These are phyloP conservation scores for Pangasius sanitwongsei DNA, from an alignment of 2,797 vertebrate species.

Conservation along the genomic window DNA sequence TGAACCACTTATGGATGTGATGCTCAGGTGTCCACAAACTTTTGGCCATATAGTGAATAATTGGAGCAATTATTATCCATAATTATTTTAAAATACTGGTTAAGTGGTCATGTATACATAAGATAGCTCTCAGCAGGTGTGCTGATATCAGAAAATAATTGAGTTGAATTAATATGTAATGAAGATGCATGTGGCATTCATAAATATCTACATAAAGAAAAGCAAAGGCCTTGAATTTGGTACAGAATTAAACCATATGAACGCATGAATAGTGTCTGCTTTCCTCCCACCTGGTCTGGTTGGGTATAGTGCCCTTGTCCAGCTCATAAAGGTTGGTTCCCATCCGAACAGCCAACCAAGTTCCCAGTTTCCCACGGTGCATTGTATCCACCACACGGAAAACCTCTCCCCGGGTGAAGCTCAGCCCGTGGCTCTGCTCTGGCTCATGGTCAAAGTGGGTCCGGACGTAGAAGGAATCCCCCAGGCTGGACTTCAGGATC, in stretches of 20 bases:
- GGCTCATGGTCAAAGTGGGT: constrained; percentile 92
- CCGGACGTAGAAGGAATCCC: constrained; percentile 94
- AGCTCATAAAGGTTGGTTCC: constrained; percentile 87
- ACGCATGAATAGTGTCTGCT: neutral
- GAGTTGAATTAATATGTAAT: neutral
- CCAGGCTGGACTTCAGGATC: constrained; percentile 85
- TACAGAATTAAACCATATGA: neutral
- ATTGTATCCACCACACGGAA: constrained; percentile 95
- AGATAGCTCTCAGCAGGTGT: neutral
- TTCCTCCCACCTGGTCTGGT: constrained; percentile 79
- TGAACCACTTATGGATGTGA: neutral
- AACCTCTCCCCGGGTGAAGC: constrained; percentile 89
- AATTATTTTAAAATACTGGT: neutral
- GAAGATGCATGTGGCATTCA: neutral
- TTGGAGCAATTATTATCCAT: neutral
- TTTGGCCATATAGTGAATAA: neutral
- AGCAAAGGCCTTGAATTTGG: neutral
- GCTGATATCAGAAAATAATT: neutral
- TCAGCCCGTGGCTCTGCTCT: constrained; percentile 76
- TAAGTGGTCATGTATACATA: neutral
- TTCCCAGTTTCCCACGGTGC: constrained; percentile 83
- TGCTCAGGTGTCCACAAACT: neutral
- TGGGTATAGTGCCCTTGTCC: constrained; percentile 92
- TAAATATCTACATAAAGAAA: neutral
- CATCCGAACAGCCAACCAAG: constrained; percentile 89